Conservation (phyloP, 2,888 invertebrate genomes). For the Stenotaenia linearis region DNA sequence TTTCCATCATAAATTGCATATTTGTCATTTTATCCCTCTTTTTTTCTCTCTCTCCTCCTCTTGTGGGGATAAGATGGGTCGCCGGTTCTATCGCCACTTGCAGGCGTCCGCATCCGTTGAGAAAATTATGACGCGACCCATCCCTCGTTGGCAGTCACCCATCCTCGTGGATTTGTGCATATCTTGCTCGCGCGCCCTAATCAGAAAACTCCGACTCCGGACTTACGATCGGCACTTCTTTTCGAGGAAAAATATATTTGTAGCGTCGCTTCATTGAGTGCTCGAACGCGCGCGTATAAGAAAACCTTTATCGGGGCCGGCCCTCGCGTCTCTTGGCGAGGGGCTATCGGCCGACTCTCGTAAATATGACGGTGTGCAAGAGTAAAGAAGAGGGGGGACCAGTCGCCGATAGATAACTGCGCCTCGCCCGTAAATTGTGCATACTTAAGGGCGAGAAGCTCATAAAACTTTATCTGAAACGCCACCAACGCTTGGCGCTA, state of each 20-base stretch:
- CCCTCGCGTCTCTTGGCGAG: constrained; percentile 5
- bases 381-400: constrained; percentile 5
- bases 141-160: constrained; percentile 26
- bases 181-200: constrained; percentile 19
- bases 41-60: not conserved
- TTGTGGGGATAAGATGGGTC: not conserved
- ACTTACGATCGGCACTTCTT: constrained; percentile 26
- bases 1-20: constrained; percentile 26
- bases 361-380: constrained; percentile 11
- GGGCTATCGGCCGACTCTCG: constrained; percentile 26
- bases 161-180: constrained; percentile 23
- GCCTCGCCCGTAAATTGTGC: constrained; percentile 24
- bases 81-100: constrained; percentile 16
- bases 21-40: not conserved
- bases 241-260: constrained; percentile 24
- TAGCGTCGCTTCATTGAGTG: constrained; percentile 24
- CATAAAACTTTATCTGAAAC: constrained; percentile 26
- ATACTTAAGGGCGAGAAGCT: constrained; percentile 24
- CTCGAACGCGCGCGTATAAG: constrained; percentile 24
- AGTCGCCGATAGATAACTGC: constrained; percentile 26
- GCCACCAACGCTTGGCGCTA: not conserved
- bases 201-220: constrained; percentile 24
- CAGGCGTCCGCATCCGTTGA: not conserved
- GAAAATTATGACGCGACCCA: constrained; percentile 26
- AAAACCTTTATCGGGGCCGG: constrained; percentile 11